Evolutionary conservation across 2,797 vertebrate genomes (phyloP).

Genomic region (Sarcophilus harrisii): DNA sequence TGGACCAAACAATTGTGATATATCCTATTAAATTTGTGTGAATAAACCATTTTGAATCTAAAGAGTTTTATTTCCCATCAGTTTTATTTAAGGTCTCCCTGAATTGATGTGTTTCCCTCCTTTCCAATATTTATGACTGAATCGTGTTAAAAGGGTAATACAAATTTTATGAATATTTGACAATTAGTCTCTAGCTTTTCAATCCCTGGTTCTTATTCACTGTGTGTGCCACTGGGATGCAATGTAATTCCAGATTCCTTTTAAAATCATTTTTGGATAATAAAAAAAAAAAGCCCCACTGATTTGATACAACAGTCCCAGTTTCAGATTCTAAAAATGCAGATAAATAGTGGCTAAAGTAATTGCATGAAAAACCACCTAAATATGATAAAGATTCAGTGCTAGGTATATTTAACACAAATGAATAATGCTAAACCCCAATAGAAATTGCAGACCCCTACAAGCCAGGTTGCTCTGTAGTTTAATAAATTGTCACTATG

Average conservation of each 20-base stretch:
- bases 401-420: constrained; percentile 80
- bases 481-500: constrained; percentile 99
- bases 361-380: constrained; percentile 95
- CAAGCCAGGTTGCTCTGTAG: constrained; percentile 99
- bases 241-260: constrained; percentile 79
- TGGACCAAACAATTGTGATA: constrained; percentile 99
- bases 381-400: constrained; percentile 88
- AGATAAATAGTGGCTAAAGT: constrained; percentile 88
- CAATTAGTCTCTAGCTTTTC: constrained; percentile 80
- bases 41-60: constrained; percentile 99
- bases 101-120: constrained; percentile 73
- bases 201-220: constrained; percentile 76
- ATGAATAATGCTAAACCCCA: constrained; percentile 88
- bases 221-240: constrained; percentile 80
- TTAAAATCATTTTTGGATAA: constrained; percentile 71
- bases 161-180: constrained; percentile 71
- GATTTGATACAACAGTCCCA: constrained; percentile 93
- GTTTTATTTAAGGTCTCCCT: constrained; percentile 78
- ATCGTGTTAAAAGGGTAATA: constrained; percentile 77
- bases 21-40: constrained; percentile 99
- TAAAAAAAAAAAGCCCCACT: constrained; percentile 93
- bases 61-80: constrained; percentile 95
- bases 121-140: constrained; percentile 75
- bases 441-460: constrained; percentile 96
- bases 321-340: constrained; percentile 85